Base-by-base conservation (phyloP, 2,888 invertebrate genomes). In the Mantis religiosa region DNA sequence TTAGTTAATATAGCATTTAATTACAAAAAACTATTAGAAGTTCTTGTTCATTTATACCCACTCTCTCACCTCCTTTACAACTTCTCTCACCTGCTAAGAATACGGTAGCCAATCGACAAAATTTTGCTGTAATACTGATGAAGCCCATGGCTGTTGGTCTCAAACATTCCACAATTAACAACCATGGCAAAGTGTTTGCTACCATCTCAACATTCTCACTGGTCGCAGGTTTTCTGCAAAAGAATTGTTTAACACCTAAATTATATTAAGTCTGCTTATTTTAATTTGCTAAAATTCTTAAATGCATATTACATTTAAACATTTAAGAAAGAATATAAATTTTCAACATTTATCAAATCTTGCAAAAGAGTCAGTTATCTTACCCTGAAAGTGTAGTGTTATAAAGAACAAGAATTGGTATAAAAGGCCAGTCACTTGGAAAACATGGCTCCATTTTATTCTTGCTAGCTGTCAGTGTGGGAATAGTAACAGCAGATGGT, bases 381-480 rank as follows among this genome's bases (percentile, higher is more conserved):
- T 83, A 89, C 89, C 89, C 88, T 82, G 54, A 85, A 25, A 34
- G 28, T 25, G 83, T 88, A 27, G 88, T n/a, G 82, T 88, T 93
- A 91, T 96, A 95, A 88, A 95, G 92, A 89, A 95, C 93, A 8
- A 96, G 93, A 89, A 97, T 94, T 47, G 97, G 96, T 91, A 96
- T 93, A 93, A 96, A 97, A 20, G 97, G 95, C 97, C 97, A 97
- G 92, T 97, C 97, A 87, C 95, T 94, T 0, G 97, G 89, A 12
- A 89, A 54, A 27, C 83, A 86, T 71, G 47, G 83, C 30, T 83
- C 83, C 20, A 71, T 30, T 15, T 54, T 83, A 47, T 71, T 47
- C 27, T 20, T 30, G 28, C 86, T 28, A 28, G 83, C 85, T 12
- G 89, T 87, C 27, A 83, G 71, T 47, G 86, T 86, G 4, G 83